Evolutionary conservation across 2,888 invertebrate genomes (phyloP).

Genomic region (Sphinx pinastri): DNA sequence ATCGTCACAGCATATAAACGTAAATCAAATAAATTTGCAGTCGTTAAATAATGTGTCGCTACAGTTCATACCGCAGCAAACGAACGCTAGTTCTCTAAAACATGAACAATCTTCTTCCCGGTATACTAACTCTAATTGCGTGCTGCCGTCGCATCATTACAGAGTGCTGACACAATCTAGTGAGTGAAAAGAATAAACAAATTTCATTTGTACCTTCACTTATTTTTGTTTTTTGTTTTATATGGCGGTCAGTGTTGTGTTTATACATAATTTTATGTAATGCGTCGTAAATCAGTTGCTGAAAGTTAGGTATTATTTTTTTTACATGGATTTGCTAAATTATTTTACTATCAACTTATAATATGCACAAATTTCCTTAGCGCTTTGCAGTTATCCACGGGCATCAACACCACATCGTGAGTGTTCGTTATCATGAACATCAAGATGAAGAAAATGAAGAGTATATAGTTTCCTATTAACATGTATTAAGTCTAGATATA

Average conservation of each 20-base stretch:
- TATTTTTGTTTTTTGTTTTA: not conserved
- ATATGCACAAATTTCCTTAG: constrained; percentile 61
- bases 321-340: not conserved
- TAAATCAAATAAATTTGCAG: constrained; percentile 65
- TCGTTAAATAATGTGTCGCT: constrained; percentile 62
- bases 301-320: not conserved
- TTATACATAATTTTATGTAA: not conserved
- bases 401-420: constrained; percentile 81
- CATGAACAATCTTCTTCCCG: constrained; percentile 65
- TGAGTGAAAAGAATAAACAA: constrained; percentile 54
- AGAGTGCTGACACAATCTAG: constrained; percentile 69
- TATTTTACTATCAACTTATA: not conserved
- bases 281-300: constrained; percentile 9
- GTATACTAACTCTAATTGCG: constrained; percentile 65
- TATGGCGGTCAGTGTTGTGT: not conserved
- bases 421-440: constrained; percentile 43
- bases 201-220: not conserved
- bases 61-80: constrained; percentile 61
- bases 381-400: constrained; percentile 75
- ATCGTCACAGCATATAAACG: constrained; percentile 57
- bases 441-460: not conserved
- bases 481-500: constrained; percentile 1
- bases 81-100: constrained; percentile 56
- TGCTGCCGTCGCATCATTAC: constrained; percentile 69
- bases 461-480: not conserved